These are phyloP conservation scores for Harpagus bidentatus DNA, from an alignment of 2,113 vertebrate genomes.

Conservation along the genomic window DNA sequence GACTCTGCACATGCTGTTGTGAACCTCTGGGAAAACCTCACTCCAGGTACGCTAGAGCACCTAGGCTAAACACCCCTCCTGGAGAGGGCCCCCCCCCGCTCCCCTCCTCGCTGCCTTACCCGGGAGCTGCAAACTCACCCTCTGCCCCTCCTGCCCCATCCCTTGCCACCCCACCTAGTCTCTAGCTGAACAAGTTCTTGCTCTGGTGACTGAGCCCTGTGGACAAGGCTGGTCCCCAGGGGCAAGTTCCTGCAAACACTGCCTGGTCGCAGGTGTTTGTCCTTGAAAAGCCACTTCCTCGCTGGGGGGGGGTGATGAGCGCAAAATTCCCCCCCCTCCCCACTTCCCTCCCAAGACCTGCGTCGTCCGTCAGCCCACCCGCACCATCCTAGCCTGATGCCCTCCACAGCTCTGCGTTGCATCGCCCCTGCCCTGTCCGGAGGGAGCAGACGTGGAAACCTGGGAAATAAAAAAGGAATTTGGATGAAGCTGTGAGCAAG, in stretches of 20 bases:
- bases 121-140: not conserved
- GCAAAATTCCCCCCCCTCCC: not conserved
- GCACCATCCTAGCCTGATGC: not conserved
- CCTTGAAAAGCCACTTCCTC: not conserved
- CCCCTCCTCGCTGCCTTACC: slow-evolving; percentile 19
- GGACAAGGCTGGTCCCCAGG: slow-evolving; percentile 33
- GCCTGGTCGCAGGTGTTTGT: slow-evolving; percentile 50
- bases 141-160: not conserved
- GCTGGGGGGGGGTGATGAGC: not conserved
- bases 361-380: not conserved
- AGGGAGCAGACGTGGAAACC: not conserved
- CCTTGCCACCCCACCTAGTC: not conserved
- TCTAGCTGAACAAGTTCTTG: not conserved
- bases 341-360: not conserved
- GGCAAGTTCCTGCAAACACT: slow-evolving; percentile 5
- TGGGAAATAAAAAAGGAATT: not conserved
- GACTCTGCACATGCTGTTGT: slow-evolving; percentile 1
- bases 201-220: slow-evolving; percentile 8
- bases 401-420: not conserved
- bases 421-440: accelerated
- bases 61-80: slow-evolving; percentile 28
- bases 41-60: slow-evolving; percentile 63
- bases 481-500: not conserved
- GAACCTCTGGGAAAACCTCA: slow-evolving; percentile 60
- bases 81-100: slow-evolving; percentile 30